Percentiles rank a stretch among this genome's conserved stretches.
Evolutionary conservation across 2,797 vertebrate species (phyloP).

Genomic region (Adelosebastes latens): DNA sequence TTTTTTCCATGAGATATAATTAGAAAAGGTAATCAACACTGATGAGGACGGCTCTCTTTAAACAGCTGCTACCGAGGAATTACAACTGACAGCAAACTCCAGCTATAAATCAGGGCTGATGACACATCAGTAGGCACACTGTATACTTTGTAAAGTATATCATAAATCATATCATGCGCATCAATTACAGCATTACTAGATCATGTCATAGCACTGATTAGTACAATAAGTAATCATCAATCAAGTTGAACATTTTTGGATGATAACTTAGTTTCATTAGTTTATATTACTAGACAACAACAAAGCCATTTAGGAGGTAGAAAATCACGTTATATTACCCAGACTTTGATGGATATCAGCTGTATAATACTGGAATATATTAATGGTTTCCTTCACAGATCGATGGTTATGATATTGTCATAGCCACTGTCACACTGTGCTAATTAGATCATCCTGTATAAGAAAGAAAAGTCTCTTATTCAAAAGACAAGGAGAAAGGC

Average conservation of each 20-base stretch:
- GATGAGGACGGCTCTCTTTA: constrained; percentile 26
- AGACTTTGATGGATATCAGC: background rate
- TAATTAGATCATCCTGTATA: background rate
- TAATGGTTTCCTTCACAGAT: background rate
- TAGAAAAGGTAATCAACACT: constrained; percentile 39
- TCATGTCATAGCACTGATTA: background rate
- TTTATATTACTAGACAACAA: background rate
- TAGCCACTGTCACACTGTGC: background rate
- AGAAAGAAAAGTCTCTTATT: background rate
- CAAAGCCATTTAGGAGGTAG: background rate
- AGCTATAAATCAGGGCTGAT: constrained; percentile 18
- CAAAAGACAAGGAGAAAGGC: background rate
- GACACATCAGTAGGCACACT: constrained; percentile 6
- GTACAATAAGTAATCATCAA: background rate
- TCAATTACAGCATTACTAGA: background rate
- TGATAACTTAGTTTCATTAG: background rate
- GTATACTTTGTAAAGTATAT: background rate
- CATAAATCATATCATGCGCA: background rate
- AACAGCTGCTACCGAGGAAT: constrained; percentile 34
- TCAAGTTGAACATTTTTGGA: background rate
- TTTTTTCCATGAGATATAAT: constrained; percentile 32
- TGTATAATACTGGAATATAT: background rate
- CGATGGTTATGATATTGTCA: background rate
- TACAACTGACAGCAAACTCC: constrained; percentile 11
- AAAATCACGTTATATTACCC: background rate